Evolutionary conservation across 1,140 invertebrate species (phyloP).

Genomic region (Camponotus vicinus): DNA sequence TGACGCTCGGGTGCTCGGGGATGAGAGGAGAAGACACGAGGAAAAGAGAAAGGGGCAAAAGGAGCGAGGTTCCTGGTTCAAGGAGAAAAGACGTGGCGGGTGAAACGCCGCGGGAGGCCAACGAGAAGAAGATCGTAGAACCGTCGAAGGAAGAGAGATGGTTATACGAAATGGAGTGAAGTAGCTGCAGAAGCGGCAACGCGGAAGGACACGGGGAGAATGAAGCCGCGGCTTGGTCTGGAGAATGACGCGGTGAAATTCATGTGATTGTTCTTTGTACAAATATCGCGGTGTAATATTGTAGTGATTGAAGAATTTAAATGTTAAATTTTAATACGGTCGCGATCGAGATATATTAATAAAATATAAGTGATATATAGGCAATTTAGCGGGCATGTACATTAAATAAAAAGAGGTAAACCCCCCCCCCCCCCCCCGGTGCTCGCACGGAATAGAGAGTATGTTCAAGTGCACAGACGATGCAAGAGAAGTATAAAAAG

Average conservation of each 20-base stretch:
- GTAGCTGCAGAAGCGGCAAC: slow-evolving; percentile 36
- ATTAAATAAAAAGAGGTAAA: slow-evolving; percentile 78
- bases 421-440: slow-evolving; percentile 57
- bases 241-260: slow-evolving; percentile 78
- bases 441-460: slow-evolving; percentile 73
- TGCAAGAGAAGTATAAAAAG: not conserved
- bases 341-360: slow-evolving; percentile 82
- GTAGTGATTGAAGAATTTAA: slow-evolving; percentile 86
- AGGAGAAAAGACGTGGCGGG: slow-evolving; percentile 52
- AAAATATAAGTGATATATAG: slow-evolving; percentile 81
- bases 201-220: slow-evolving; percentile 65
- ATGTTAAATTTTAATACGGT: slow-evolving; percentile 87
- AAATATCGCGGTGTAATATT: slow-evolving; percentile 87
- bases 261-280: slow-evolving; percentile 87
- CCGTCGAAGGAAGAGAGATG: slow-evolving; percentile 56
- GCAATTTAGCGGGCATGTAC: slow-evolving; percentile 86
- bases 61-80: slow-evolving; percentile 53
- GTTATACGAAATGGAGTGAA: not conserved
- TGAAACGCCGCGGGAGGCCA: slow-evolving; percentile 58
- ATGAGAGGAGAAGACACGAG: not conserved
- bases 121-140: slow-evolving; percentile 53
- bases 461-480: slow-evolving; percentile 59
- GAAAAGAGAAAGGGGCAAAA: slow-evolving; percentile 23
- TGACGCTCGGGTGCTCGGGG: slow-evolving; percentile 55
- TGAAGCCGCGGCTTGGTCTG: slow-evolving; percentile 40